These are phyloP conservation scores for Liposcelis brunnea DNA, from an alignment of 2,888 invertebrate genomes.

Conservation along the genomic window DNA sequence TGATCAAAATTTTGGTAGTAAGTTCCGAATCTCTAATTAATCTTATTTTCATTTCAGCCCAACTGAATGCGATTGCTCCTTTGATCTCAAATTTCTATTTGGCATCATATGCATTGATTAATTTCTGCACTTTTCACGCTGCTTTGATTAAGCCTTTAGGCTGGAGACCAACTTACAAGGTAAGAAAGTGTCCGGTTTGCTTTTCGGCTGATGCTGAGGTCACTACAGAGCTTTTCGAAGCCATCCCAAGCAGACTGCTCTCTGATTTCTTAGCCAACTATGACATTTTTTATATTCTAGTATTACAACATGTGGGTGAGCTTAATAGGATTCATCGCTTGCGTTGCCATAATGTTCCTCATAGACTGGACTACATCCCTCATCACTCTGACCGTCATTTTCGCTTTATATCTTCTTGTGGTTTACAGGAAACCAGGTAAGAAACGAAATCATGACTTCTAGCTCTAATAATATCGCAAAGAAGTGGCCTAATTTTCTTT, in stretches of 20 bases:
- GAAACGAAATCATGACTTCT: slow-evolving; percentile 11
- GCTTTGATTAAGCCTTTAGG: slow-evolving; percentile 72
- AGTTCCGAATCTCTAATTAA: too few species aligned
- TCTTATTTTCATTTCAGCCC: too few species aligned
- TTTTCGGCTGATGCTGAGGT: neutral
- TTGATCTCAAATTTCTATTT: slow-evolving; percentile 90
- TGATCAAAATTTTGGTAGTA: too few species aligned
- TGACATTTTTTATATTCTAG: slow-evolving; percentile 31
- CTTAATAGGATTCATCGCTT: slow-evolving; percentile 61
- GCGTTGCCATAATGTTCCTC: slow-evolving; percentile 82
- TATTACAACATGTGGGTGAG: slow-evolving; percentile 89
- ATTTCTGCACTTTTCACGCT: slow-evolving; percentile 91
- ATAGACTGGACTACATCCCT: slow-evolving; percentile 87
- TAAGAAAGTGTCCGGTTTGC: too few species aligned
- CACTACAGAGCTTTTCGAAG: neutral
- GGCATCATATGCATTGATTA: slow-evolving; percentile 84
- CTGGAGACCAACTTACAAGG: slow-evolving; percentile 80
- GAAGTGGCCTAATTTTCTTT: neutral
- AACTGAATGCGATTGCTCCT: slow-evolving; percentile 78
- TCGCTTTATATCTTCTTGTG: slow-evolving; percentile 79
- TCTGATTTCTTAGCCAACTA: too few species aligned
- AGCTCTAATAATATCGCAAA: neutral
- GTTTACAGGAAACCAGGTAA: slow-evolving; percentile 82
- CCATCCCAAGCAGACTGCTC: neutral
- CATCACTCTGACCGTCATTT: slow-evolving; percentile 75